Conservation (phyloP, 2,888 invertebrate genomes). For the Drepanosiphum platanoidis region DNA sequence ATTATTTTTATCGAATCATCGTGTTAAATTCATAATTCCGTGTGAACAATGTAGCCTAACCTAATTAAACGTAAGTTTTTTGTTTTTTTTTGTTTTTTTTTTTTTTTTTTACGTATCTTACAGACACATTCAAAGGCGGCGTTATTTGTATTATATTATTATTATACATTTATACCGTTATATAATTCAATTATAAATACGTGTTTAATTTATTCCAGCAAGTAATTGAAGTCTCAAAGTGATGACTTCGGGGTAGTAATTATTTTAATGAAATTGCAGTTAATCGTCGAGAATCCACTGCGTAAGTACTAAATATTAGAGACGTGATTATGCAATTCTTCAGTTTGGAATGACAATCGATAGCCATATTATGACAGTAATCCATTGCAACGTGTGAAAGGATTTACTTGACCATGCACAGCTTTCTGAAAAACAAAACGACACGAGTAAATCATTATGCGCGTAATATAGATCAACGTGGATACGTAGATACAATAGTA, state of each 20-base stretch:
- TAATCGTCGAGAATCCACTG: background rate
- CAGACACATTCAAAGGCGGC: background rate
- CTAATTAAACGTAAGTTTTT: background rate
- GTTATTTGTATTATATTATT: background rate
- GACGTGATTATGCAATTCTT: conserved; percentile 12
- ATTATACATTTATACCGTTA: background rate
- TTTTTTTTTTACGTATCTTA: background rate
- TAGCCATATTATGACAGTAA: background rate
- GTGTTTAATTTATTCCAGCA: background rate
- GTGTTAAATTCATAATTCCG: background rate
- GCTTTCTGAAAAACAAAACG: conserved; percentile 25
- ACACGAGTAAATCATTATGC: background rate
- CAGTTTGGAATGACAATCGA: background rate
- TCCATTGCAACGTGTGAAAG: background rate
- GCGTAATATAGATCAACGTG: too few species aligned
- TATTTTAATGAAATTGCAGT: background rate
- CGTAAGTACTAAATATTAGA: conserved; percentile 13
- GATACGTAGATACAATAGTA: too few species aligned
- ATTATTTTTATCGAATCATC: background rate
- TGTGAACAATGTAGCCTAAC: background rate
- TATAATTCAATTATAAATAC: background rate
- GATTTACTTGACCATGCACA: conserved; percentile 12
- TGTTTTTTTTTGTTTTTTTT: too few species aligned
- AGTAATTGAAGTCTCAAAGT: background rate
- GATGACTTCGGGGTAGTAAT: background rate